Conservation (phyloP, 2,888 invertebrate species). For the Venusia cambrica region DNA sequence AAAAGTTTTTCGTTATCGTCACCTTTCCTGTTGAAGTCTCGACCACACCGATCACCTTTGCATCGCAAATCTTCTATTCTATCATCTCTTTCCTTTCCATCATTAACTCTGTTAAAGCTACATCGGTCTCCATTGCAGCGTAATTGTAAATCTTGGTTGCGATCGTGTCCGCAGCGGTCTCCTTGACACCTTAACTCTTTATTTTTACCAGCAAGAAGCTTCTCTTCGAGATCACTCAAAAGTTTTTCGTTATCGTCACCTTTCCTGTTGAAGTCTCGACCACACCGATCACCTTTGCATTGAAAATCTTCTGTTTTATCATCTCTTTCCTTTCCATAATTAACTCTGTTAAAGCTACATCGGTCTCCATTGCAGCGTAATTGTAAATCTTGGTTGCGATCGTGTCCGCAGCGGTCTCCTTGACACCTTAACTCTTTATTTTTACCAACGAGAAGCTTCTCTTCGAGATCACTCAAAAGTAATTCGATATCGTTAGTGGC, state of each 20-base stretch:
- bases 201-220: too few relatives aligned
- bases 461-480: slow-evolving; percentile 33
- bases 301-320: slow-evolving; percentile 2
- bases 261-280: slow-evolving; percentile 3
- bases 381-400: not conserved
- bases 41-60: slow-evolving; percentile 6
- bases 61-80: slow-evolving; percentile 5
- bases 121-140: slow-evolving; percentile 5
- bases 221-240: too few relatives aligned
- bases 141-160: not conserved
- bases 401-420: slow-evolving; percentile 4
- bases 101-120: slow-evolving; percentile 15
- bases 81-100: not conserved
- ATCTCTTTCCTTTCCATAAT: slow-evolving; percentile 1
- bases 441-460: not conserved
- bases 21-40: slow-evolving; percentile 1
- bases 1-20: too few relatives aligned
- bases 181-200: too few relatives aligned
- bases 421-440: slow-evolving; percentile 1
- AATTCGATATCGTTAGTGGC: slow-evolving; percentile 26
- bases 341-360: slow-evolving; percentile 15
- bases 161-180: not conserved
- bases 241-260: too few relatives aligned
- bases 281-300: slow-evolving; percentile 9
- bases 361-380: slow-evolving; percentile 4